Conservation (phyloP, 2,888 invertebrate genomes). For the Lasius platythorax region DNA sequence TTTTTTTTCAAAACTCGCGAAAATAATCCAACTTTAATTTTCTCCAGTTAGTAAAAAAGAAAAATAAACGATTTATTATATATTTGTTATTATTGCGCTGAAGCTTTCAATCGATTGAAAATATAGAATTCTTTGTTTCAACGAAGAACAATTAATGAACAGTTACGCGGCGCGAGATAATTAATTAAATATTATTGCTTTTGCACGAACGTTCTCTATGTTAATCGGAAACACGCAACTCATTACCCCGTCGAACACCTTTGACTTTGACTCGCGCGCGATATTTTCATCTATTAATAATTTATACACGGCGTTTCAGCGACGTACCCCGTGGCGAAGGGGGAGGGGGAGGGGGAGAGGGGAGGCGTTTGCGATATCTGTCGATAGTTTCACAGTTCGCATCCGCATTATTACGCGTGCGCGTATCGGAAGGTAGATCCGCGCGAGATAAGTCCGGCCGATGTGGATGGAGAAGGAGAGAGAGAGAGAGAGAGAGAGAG, state of each 20-base stretch:
- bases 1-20: neutral
- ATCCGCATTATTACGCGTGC: constrained; percentile 51
- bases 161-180: neutral
- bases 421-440: constrained; percentile 65
- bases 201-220: neutral
- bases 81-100: neutral
- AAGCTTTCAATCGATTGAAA: neutral
- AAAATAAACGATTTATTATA: neutral
- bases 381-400: constrained; percentile 38
- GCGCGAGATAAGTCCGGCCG: constrained; percentile 54
- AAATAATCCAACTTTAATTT: neutral
- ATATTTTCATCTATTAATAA: constrained; percentile 48
- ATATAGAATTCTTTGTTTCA: constrained; percentile 2
- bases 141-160: neutral
- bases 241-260: constrained; percentile 24
- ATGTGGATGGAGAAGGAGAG: constrained; percentile 1
- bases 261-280: constrained; percentile 30
- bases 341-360: neutral
- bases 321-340: neutral
- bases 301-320: constrained; percentile 32
- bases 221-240: constrained; percentile 31
- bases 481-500: constrained; percentile 14
- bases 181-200: neutral
- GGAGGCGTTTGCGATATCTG: constrained; percentile 58
- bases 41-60: neutral